Evolutionary conservation across 2,113 vertebrate genomes (phyloP), one percentile per base, ranked within the genome.

Genomic region (Otolemur garnettii): DNA sequence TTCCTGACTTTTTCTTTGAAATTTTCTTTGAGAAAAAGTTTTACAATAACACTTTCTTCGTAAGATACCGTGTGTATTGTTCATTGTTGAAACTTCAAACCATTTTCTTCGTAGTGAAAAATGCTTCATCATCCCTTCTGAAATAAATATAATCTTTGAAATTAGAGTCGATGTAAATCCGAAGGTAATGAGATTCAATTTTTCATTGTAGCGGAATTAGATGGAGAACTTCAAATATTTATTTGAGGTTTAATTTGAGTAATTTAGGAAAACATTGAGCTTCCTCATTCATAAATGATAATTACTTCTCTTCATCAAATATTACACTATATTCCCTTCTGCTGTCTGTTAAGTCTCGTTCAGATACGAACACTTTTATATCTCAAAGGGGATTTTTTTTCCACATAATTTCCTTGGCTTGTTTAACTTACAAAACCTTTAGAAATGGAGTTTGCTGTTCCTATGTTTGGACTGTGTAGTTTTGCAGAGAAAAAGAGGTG

Each of bases 191-290:
- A 97, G 95, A 97, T 97, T 97, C 94, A 90, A n/a, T 96, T 96
- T 96, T 93, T 95, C 94, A 97, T 85, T 92, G 95, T 96, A 97
- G 86, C 66, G 0, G 42, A 96, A 97, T 97, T 93, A 97, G 91
- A 93, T 93, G 55, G 83, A 97, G 93, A 97, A 96, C 91, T 97
- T 93, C 97, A 98, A 98, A 97, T 98, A 97, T 97, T 97, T 97
- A 97, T 96, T 96, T 93, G 96, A 97, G 96, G 96, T 92, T 98
- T 97, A 97, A 97, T 97, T 95, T 97, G 94, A 98, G 97, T 97
- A 97, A 97, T 97, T 97, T 97, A 95, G 92, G 89, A 96, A 97
- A 98, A 97, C 97, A 97, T 9, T 95, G 93, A 95, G 78, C 90
- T 94, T 96, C 79, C 45, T 93, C 91, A 96, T 95, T 97, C 97